Conservation (phyloP, 30 jellyfish, hydroid and myxozoan species). For the Hydractinia echinata region DNA sequence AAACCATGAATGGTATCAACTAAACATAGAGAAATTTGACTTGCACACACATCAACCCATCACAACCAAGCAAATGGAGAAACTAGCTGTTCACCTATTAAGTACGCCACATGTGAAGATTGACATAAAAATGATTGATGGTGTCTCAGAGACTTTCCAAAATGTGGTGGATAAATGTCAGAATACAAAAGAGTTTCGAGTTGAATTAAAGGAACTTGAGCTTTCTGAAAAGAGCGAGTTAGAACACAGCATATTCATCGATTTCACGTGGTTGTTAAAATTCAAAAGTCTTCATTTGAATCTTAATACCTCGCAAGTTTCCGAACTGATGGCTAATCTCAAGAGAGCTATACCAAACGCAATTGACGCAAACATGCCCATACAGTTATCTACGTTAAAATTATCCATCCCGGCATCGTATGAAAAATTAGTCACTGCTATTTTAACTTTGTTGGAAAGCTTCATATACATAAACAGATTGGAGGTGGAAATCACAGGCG, state of each 20-base stretch:
- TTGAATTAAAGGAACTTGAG: neutral
- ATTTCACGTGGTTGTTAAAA: neutral
- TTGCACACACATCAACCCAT: conserved; percentile 16
- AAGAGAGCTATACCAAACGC: neutral
- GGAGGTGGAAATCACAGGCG: neutral
- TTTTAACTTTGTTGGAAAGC: neutral
- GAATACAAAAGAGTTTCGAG: neutral
- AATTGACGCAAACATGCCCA: neutral
- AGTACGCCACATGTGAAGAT: neutral
- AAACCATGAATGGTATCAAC: conserved; percentile 12
- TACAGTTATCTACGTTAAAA: neutral
- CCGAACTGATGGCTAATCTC: neutral
- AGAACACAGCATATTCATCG: neutral
- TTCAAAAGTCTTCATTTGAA: neutral
- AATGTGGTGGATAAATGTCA: neutral
- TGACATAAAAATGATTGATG: neutral
- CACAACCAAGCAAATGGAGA: conserved; percentile 12
- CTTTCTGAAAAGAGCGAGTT: neutral
- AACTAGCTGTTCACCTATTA: neutral
- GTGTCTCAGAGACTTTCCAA: neutral
- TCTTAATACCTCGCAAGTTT: neutral
- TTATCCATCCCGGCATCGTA: neutral
- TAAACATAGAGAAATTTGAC: neutral
- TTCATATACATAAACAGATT: neutral
- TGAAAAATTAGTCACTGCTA: neutral